Percentiles rank a stretch among this genome's conserved stretches.
Conservation (phyloP, 2,888 invertebrate species). For the Pimpla rufipes region DNA sequence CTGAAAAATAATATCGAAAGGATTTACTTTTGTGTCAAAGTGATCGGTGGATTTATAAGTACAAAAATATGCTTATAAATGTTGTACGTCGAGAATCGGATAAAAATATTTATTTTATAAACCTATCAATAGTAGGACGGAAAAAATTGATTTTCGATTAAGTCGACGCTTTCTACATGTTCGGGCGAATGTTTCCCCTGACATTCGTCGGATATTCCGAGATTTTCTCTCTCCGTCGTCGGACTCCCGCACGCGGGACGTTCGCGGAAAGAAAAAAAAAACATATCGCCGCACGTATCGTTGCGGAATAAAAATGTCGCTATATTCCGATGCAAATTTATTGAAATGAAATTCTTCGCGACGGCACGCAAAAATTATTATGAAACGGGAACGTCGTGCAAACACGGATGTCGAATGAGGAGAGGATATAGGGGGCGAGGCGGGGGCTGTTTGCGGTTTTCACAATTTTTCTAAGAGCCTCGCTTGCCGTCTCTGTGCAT, state of each 20-base stretch:
- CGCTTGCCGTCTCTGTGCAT: background rate
- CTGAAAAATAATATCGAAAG: too few species aligned
- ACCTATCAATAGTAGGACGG: background rate
- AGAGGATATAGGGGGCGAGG: constrained; percentile 11
- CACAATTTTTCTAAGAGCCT: constrained; percentile 24
- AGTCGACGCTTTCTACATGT: background rate
- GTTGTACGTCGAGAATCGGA: background rate
- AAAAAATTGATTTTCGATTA: background rate
- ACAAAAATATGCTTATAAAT: background rate
- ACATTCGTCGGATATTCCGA: constrained; percentile 20
- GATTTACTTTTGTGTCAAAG: background rate
- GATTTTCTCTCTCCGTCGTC: constrained; percentile 4
- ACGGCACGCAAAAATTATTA: constrained; percentile 72
- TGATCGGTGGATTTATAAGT: background rate
- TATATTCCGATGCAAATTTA: constrained; percentile 76
- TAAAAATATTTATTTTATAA: background rate
- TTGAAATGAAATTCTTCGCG: constrained; percentile 74
- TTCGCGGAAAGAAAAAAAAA: constrained; percentile 29
- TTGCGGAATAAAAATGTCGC: constrained; percentile 72
- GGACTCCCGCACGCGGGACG: background rate
- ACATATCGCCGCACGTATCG: constrained; percentile 47
- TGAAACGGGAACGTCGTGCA: constrained; percentile 71
- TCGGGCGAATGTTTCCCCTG: background rate
- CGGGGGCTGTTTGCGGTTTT: constrained; percentile 36
- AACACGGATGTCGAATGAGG: constrained; percentile 59